Evolutionary conservation across 2,113 vertebrate genomes (phyloP), one percentile per base, ranked within the genome.

Genomic region (Malurus melanocephalus): DNA sequence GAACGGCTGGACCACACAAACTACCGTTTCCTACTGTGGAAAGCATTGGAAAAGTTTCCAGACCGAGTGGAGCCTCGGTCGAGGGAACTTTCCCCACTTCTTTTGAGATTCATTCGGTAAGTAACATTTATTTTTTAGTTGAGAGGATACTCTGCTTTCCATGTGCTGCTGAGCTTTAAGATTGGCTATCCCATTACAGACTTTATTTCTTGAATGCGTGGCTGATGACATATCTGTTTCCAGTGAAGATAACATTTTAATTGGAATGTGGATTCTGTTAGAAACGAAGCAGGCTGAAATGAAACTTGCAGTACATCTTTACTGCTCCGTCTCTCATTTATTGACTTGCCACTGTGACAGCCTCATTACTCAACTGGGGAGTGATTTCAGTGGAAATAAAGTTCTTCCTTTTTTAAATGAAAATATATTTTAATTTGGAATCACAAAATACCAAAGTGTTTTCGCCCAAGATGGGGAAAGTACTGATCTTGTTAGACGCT

Each of bases 21-120:
- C 96, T 99, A 99, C 89, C 98, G 99, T 17, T 97, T 97, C 90
- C 94, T 99, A 14, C 96, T 99, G 65, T 99, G 99, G 99, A 97
- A 96, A 66, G 97, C 98, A 81, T 98, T 99, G 97, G 95, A 96
- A 43, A 97, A 96, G 88, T 98, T 99, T 66, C 98, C 99, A 0
- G 98, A 99, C 33, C 94, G 98, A 72, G 98, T 99, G 68, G 99
- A 99, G 35, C 98, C 99, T 5, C 97, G 98, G 18, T 99, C 98
- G 6, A 97, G 99, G 52, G 98, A 99, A 35, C 98, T 99, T 79
- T 98, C 97, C 10, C 99, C 99, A 0, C 97, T 99, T 89, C 98
- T 99, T 79, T 96, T 99, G 80, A 96, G 98, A 65, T 99, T 99
- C 92, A 98, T 99, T 96, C 98, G 97, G 99, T 99, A 80, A 81